Conservation (phyloP, 1,140 invertebrate species). For the Metopolophium dirhodum region DNA sequence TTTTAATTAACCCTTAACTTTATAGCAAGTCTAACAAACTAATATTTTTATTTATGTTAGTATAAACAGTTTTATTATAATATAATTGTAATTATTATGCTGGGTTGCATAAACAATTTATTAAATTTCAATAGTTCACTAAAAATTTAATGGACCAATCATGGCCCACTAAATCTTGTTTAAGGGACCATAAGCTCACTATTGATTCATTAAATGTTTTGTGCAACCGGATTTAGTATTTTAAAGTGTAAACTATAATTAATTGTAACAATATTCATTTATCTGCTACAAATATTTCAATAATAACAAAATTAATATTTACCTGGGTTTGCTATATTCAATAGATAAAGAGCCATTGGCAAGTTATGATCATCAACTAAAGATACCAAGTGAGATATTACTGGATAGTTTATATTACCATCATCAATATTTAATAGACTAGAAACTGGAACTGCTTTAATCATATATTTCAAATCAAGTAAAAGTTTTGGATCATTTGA, state of each 20-base stretch:
- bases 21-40: background rate
- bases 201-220: too few species aligned
- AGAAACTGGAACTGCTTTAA: slow-evolving; percentile 48
- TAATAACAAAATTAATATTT: slow-evolving; percentile 17
- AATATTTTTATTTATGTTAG: background rate
- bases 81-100: background rate
- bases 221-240: too few species aligned
- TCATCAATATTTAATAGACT: slow-evolving; percentile 14
- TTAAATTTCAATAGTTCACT: too few species aligned
- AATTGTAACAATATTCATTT: too few species aligned
- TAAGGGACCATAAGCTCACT: too few species aligned
- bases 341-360: slow-evolving; percentile 39
- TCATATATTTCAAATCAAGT: slow-evolving; percentile 42
- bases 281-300: background rate
- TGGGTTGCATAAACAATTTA: too few species aligned
- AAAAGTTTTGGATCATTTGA: slow-evolving; percentile 47
- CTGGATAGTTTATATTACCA: slow-evolving; percentile 34
- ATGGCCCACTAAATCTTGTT: too few species aligned
- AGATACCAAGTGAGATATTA: slow-evolving; percentile 25
- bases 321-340: slow-evolving; percentile 43
- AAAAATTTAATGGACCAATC: too few species aligned
- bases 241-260: background rate
- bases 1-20: too few species aligned
- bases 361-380: slow-evolving; percentile 28
- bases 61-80: background rate